phyloP scores from a whole-genome alignment of 2,797 vertebrate species.

The Allochrocebus solatus region DNA sequence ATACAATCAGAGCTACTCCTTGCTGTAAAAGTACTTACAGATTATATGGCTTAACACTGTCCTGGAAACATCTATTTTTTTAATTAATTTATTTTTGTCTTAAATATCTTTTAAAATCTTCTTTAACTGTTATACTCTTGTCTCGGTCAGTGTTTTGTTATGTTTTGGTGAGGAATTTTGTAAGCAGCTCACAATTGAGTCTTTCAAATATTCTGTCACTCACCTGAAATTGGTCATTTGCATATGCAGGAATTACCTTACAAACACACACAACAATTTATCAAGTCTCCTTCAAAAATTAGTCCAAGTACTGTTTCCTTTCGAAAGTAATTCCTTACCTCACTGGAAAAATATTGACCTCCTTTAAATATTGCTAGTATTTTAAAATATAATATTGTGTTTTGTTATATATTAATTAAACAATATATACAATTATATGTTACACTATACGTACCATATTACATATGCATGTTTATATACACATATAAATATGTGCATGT shows the following conservation, averaged over 20 bases:
- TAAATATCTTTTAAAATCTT: neutral
- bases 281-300: neutral
- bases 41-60: neutral
- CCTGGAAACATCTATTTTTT: neutral
- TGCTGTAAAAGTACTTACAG: neutral
- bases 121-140: neutral
- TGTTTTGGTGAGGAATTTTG: neutral
- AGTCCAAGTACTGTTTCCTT: neutral
- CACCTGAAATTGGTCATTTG: neutral
- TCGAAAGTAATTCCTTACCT: neutral
- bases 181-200: neutral
- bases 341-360: neutral
- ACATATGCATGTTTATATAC: neutral
- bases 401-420: neutral
- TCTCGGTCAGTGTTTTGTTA: neutral
- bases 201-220: neutral
- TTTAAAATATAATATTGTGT: neutral
- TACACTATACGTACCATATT: neutral
- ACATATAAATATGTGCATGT: neutral
- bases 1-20: neutral
- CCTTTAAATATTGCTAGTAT: neutral
- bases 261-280: neutral
- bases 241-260: neutral
- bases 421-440: neutral
- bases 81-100: neutral